Conservation (phyloP, 2,888 invertebrate genomes). For the Tribolium freemani region DNA sequence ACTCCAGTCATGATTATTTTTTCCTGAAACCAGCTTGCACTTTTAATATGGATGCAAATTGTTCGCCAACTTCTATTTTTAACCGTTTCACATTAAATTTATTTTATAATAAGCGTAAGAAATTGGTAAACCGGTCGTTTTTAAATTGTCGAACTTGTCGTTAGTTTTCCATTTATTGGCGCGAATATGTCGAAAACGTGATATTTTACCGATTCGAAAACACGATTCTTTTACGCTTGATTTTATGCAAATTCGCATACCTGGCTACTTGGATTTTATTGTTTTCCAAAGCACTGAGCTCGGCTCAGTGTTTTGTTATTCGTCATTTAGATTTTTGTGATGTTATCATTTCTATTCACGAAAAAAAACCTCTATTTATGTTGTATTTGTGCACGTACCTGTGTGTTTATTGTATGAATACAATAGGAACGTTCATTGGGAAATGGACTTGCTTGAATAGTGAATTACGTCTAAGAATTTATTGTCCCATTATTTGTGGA, state of each 20-base stretch:
- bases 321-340: neutral
- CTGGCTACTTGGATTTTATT: neutral
- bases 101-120: conserved; percentile 11
- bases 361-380: conserved; percentile 1
- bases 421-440: conserved; percentile 12
- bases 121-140: conserved; percentile 12
- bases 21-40: neutral
- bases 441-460: conserved; percentile 22
- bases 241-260: conserved; percentile 22
- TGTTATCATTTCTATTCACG: neutral
- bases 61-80: conserved; percentile 6
- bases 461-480: conserved; percentile 18
- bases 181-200: conserved; percentile 26
- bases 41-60: conserved; percentile 16
- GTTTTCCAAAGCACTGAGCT: neutral
- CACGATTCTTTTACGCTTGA: conserved; percentile 11
- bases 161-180: conserved; percentile 19
- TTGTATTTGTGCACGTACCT: conserved; percentile 13
- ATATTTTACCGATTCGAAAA: conserved; percentile 19
- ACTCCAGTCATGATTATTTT: neutral
- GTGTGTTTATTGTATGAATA: conserved; percentile 13
- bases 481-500: conserved; percentile 12
- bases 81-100: conserved; percentile 15
- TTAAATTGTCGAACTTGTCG: conserved; percentile 2
- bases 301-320: neutral